Conservation (phyloP, 2,797 vertebrate species). For the Etheostoma nigrum region DNA sequence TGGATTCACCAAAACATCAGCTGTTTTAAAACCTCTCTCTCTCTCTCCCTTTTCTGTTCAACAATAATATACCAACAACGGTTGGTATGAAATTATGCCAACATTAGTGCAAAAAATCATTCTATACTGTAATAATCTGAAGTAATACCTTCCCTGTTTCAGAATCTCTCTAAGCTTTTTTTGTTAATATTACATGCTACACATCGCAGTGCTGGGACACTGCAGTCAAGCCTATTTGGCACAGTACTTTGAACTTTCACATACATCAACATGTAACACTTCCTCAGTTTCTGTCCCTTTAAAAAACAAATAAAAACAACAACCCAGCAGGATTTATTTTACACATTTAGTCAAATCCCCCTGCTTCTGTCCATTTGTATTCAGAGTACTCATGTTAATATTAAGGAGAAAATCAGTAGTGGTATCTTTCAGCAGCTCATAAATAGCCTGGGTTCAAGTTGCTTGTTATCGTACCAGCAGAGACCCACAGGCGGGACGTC, state of each 20-base stretch:
- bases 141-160: slow-evolving; percentile 28
- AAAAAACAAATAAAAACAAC: neutral
- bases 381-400: slow-evolving; percentile 23
- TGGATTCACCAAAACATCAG: slow-evolving; percentile 1
- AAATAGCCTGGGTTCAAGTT: slow-evolving; percentile 1
- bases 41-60: neutral
- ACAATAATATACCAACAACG: slow-evolving; percentile 14
- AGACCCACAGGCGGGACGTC: slow-evolving; percentile 20
- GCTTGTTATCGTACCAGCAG: slow-evolving; percentile 26
- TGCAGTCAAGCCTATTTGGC: slow-evolving; percentile 18
- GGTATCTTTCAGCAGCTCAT: slow-evolving; percentile 41
- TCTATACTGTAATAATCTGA: slow-evolving; percentile 7
- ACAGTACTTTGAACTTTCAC: slow-evolving; percentile 18
- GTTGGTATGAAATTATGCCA: slow-evolving; percentile 6
- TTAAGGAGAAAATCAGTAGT: slow-evolving; percentile 46
- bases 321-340: neutral
- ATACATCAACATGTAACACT: slow-evolving; percentile 22
- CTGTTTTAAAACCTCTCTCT: neutral
- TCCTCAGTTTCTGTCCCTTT: slow-evolving; percentile 32
- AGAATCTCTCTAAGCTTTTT: slow-evolving; percentile 21
- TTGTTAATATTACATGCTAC: slow-evolving; percentile 30
- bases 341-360: neutral
- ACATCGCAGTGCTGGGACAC: slow-evolving; percentile 5
- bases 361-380: slow-evolving; percentile 1
- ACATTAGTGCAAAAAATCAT: slow-evolving; percentile 66